Base-by-base conservation (phyloP, 30 jellyfish, hydroid and myxozoan genomes). In the Calvadosia cruxmelitensis region DNA sequence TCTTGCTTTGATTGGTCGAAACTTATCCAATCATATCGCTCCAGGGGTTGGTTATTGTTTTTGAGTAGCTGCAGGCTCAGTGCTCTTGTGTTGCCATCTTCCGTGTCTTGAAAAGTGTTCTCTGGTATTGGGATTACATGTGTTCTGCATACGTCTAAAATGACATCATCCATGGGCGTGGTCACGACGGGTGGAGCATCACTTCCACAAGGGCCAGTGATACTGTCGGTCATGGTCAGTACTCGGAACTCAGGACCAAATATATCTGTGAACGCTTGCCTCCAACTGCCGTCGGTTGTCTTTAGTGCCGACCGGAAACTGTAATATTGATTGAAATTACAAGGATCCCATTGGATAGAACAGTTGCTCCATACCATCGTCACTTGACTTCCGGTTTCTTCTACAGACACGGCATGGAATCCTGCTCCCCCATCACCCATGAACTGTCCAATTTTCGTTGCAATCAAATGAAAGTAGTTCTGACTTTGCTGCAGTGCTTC, bases 1-100 rank as follows among this genome's bases (percentile, higher is more conserved):
- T 72, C 85, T 31, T 91, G 95, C 16, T 93, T 69, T 31, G 95
- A 53, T 29, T 71, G 79, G 66, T 86, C 93, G 78, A 76, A 77
- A 67, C 77, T 93, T 20, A 91, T 64, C 99, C 99, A 91, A 10
- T 94, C 81, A 1, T 88, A 30, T 36, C 50, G 64, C 0, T 78
- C 33, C 28, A 75, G 30, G 15, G 52, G 48, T 12, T 26, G n/a
- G 3, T n/a, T 32, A 42, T 75, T 53, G 28, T 23, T 31, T 0
- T 34, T 49, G 3, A 66, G 53, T 30, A 75, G 65, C 1, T 49
- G 3, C 33, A 75, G 61, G 29, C 28, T 65, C 57, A 75, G 50
- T 2, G 67, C 13, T n/a, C 86, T 49, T 10, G 86, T 32, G 28
- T 42, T 42, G 12, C 86, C 86, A 35, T 75, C 84, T 48, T 75